A percentile compares a stretch with the other conserved stretches of the same genome.
Conservation (phyloP, 92 coral and sea anemone species). For the Palythoa heliodiscus region DNA sequence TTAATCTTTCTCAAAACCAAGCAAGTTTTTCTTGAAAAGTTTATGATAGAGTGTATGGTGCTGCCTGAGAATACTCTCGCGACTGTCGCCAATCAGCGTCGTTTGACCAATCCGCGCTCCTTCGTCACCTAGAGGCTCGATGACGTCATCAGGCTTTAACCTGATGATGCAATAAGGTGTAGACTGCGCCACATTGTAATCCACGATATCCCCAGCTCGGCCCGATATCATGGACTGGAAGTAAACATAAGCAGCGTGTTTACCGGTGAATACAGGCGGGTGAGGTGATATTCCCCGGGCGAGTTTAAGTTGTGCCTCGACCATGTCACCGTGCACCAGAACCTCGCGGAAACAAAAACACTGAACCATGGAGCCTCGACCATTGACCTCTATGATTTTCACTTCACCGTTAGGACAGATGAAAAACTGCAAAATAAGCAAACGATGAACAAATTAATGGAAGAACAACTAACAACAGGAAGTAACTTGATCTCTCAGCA, state of each 20-base stretch:
- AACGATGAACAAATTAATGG: neutral
- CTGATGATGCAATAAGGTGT: conserved; percentile 26
- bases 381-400: conserved; percentile 35
- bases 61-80: neutral
- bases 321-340: conserved; percentile 15
- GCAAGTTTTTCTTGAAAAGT: conserved; percentile 36
- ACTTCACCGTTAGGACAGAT: conserved; percentile 40
- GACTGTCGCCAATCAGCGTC: conserved; percentile 36
- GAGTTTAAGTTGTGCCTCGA: conserved; percentile 37
- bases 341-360: conserved; percentile 35
- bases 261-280: conserved; percentile 39
- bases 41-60: conserved; percentile 16
- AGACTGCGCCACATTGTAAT: neutral
- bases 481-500: no score
- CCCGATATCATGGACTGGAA: conserved; percentile 41
- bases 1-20: neutral
- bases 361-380: conserved; percentile 39
- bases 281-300: conserved; percentile 39
- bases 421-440: conserved; percentile 29
- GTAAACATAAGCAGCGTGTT: conserved; percentile 44
- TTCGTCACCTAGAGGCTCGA: conserved; percentile 29
- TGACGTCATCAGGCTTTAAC: conserved; percentile 33
- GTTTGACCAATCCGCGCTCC: conserved; percentile 42
- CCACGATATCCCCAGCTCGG: conserved; percentile 39
- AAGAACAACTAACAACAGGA: neutral